phyloP scores from a whole-genome alignment of 2,888 invertebrate genomes.

The Caenorhabditis japonica region DNA sequence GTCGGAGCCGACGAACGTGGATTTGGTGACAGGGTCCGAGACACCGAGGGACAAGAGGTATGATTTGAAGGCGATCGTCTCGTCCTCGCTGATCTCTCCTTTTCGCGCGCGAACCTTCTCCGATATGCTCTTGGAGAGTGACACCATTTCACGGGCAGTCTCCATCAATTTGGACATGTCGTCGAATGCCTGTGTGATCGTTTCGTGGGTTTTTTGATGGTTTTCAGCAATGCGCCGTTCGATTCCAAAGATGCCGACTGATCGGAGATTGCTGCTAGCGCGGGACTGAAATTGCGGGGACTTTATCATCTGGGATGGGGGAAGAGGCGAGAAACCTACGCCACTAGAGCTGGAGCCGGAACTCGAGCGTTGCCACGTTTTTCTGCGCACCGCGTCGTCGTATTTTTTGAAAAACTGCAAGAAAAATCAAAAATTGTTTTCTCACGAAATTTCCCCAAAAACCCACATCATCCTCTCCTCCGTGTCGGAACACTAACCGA shows the following conservation, averaged over 20 bases:
- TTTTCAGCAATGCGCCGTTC: slow-evolving; percentile 92
- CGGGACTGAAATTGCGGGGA: slow-evolving; percentile 53
- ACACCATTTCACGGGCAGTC: slow-evolving; percentile 97
- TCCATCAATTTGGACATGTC: slow-evolving; percentile 94
- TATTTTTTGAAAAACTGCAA: slow-evolving; percentile 75
- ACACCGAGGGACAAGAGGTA: slow-evolving; percentile 96
- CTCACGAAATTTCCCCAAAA: too few relatives aligned
- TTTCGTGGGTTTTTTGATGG: slow-evolving; percentile 90
- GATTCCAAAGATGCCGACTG: slow-evolving; percentile 91
- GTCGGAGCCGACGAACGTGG: slow-evolving; percentile 86
- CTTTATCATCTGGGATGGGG: neutral
- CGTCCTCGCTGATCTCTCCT: slow-evolving; percentile 96
- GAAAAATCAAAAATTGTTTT: too few relatives aligned
- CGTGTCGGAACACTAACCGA: slow-evolving; percentile 70
- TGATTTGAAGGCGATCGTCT: slow-evolving; percentile 92
- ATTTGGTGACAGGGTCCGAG: slow-evolving; percentile 95
- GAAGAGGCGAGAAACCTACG: slow-evolving; percentile 37
- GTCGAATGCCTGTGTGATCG: slow-evolving; percentile 92
- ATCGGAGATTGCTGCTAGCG: slow-evolving; percentile 73
- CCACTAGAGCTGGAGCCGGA: slow-evolving; percentile 75
- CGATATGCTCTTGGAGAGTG: slow-evolving; percentile 90
- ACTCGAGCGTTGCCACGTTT: slow-evolving; percentile 74
- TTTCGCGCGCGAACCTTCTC: slow-evolving; percentile 92
- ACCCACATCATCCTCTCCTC: slow-evolving; percentile 76
- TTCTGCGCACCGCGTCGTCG: slow-evolving; percentile 70